Conservation (phyloP, 2,888 invertebrate genomes). For the Lysandra coridon region DNA sequence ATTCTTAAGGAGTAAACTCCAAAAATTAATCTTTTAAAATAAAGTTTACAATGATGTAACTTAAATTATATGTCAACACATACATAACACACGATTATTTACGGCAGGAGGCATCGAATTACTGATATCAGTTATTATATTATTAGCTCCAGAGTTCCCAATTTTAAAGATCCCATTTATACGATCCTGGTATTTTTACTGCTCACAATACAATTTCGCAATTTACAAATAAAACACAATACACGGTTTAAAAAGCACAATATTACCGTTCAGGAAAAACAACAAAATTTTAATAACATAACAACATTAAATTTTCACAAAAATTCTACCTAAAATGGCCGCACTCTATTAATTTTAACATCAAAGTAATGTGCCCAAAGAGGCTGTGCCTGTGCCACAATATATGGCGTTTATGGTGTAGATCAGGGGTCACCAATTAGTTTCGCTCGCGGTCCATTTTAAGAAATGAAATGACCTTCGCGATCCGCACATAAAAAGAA, state of each 20-base stretch:
- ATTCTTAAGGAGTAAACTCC: too few species aligned
- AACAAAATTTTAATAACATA: background rate
- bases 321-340: background rate
- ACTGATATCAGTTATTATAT: too few species aligned
- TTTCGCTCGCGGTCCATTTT: too few species aligned
- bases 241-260: background rate
- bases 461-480: too few species aligned
- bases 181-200: background rate
- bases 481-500: too few species aligned
- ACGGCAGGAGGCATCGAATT: too few species aligned
- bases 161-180: background rate
- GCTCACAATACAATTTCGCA: background rate
- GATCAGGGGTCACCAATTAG: too few species aligned
- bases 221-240: background rate
- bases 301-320: background rate
- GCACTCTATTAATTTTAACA: constrained; percentile 10
- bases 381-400: background rate
- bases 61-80: too few species aligned
- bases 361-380: constrained; percentile 1
- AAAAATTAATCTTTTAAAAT: too few species aligned
- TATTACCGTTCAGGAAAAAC: background rate
- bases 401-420: background rate
- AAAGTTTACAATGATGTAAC: too few species aligned
- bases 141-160: too few species aligned
- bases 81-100: too few species aligned